Evolutionary conservation across 2,888 invertebrate genomes (phyloP).

Genomic region (Mesorhabditis sp.): DNA sequence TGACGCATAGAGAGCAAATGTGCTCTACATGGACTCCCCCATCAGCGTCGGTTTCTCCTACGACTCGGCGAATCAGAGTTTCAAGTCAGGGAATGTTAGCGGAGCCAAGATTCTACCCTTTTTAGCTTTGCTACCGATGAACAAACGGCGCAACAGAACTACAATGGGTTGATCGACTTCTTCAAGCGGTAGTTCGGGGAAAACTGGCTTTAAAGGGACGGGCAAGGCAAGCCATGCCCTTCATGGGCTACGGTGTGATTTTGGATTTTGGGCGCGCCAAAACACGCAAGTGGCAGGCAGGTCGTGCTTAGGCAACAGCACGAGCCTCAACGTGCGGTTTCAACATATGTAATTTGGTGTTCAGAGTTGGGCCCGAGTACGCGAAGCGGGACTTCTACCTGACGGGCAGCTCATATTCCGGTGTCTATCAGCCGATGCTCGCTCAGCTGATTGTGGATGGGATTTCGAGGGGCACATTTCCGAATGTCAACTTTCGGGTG

Average conservation of each 20-base stretch:
- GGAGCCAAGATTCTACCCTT: not conserved
- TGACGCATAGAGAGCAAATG: slow-evolving; percentile 60
- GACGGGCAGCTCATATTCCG: slow-evolving; percentile 61
- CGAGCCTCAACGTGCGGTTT: not conserved
- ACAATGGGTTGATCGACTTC: slow-evolving; percentile 61
- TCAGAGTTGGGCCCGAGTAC: slow-evolving; percentile 59
- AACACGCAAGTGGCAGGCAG: no score
- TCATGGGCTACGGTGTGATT: not conserved
- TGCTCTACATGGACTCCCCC: slow-evolving; percentile 63
- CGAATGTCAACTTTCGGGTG: slow-evolving; percentile 43
- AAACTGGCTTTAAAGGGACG: not conserved
- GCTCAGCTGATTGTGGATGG: slow-evolving; percentile 54
- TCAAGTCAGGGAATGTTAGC: not conserved
- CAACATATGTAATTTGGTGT: no score
- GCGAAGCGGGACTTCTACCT: slow-evolving; percentile 60
- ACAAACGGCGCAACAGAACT: slow-evolving; percentile 58
- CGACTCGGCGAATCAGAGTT: slow-evolving; percentile 18
- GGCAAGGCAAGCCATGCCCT: not conserved
- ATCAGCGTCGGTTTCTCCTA: slow-evolving; percentile 57
- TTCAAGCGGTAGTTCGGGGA: slow-evolving; percentile 57
- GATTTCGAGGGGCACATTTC: slow-evolving; percentile 33
- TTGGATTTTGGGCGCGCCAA: not conserved
- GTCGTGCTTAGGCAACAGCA: no score
- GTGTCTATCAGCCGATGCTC: slow-evolving; percentile 55
- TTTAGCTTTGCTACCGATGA: slow-evolving; percentile 40